These are phyloP conservation scores for Enteromius thamalakanensis DNA, from an alignment of 2,797 vertebrate species.

Conservation along the genomic window DNA sequence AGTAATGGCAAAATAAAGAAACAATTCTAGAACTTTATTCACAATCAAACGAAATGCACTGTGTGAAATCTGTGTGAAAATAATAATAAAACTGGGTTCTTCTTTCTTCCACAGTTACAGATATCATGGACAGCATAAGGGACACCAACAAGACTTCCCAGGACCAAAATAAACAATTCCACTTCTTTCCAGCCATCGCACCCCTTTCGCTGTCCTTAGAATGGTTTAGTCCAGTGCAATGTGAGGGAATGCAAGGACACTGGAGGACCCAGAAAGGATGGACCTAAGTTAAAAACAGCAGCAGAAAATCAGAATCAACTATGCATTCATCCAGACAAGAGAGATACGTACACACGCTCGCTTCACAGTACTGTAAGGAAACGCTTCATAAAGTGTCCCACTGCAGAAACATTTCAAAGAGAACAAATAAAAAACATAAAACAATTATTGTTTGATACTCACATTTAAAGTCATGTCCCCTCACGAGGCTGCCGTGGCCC, in stretches of 20 bases:
- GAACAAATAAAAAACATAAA: not conserved
- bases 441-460: not conserved
- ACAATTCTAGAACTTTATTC: conserved; percentile 38
- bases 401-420: not conserved
- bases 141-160: conserved; percentile 30
- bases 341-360: not conserved
- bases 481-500: conserved; percentile 70
- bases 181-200: conserved; percentile 42
- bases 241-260: conserved; percentile 60
- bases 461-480: conserved; percentile 10
- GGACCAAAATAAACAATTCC: conserved; percentile 36
- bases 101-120: conserved; percentile 31
- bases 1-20: conserved; percentile 2
- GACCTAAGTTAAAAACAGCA: conserved; percentile 56
- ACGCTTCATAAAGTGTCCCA: not conserved
- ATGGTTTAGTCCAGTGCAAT: conserved; percentile 65
- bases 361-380: conserved; percentile 1
- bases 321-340: not conserved
- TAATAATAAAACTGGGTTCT: conserved; percentile 27
- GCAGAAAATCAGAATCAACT: conserved; percentile 29
- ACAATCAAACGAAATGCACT: conserved; percentile 25
- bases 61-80: conserved; percentile 15
- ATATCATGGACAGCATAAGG: conserved; percentile 29
- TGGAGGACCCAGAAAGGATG: conserved; percentile 51
- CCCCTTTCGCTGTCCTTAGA: conserved; percentile 44